These are phyloP conservation scores for Hylaeus anthracinus DNA, from an alignment of 1,140 invertebrate genomes.

Conservation along the genomic window DNA sequence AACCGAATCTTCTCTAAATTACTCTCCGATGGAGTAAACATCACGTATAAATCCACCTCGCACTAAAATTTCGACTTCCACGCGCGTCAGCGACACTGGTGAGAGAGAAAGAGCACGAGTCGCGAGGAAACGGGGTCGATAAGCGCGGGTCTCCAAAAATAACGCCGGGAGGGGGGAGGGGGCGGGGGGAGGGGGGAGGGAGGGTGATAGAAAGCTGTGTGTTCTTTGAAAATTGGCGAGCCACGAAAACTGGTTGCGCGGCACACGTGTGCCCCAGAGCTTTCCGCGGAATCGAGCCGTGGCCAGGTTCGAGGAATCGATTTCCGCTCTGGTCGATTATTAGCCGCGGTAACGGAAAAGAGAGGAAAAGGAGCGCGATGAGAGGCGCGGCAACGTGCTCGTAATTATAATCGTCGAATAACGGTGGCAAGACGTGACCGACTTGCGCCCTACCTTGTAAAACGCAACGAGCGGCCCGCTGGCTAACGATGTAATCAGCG, in stretches of 20 bases:
- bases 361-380: neutral
- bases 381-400: constrained; percentile 4
- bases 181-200: too few relatives aligned
- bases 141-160: neutral
- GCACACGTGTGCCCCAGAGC: constrained; percentile 10
- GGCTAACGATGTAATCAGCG: constrained; percentile 43
- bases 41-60: too few relatives aligned
- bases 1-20: too few relatives aligned
- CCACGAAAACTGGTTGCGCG: constrained; percentile 26
- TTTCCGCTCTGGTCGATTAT: constrained; percentile 52
- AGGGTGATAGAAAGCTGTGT: too few relatives aligned
- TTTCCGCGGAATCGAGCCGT: constrained; percentile 33
- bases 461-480: constrained; percentile 16
- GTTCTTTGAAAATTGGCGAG: constrained; percentile 41
- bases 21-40: too few relatives aligned
- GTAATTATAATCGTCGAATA: constrained; percentile 57
- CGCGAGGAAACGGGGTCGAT: neutral
- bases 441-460: constrained; percentile 24
- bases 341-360: constrained; percentile 24
- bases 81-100: too few relatives aligned
- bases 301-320: constrained; percentile 47
- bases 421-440: constrained; percentile 32
- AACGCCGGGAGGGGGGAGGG: neutral
- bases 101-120: neutral
- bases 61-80: too few relatives aligned